Base-by-base conservation (phyloP, 2,888 invertebrate species). In the Idaea biselata region DNA sequence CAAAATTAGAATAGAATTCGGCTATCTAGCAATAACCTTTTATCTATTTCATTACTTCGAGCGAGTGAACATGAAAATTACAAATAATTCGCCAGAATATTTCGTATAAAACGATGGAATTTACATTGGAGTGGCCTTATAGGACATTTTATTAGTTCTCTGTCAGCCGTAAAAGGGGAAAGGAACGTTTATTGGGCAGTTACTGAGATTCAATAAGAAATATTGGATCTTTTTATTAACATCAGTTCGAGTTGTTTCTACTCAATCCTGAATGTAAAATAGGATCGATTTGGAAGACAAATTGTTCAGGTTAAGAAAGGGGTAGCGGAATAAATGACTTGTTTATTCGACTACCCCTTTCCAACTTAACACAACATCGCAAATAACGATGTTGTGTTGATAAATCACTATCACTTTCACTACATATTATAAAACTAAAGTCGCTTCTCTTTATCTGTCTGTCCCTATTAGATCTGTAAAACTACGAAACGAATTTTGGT, bases 141-240 rank as follows among this genome's bases (percentile, higher is more conserved):
- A 63, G 67, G 69, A 67, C 61, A 70, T 81, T 80, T 81, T 84
- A 82, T 81, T 83, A 78, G 75, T 76, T 75, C 69, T 60, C 73
- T 74, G 76, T 78, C 78, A 76, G 74, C 72, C 77, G 75, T 83
- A 77, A 81, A 79, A 73, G 74, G 66, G 65, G 59, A 65, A 72
- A 66, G 73, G 73, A 73, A 70, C 78, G 77, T 82, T 87, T 87
- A 87, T 86, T 83, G 81, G 82, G 79, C 79, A 80, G 81, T 84
- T 81, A 81, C 81, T 68, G 79, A 79, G 82, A 82, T 86, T 84
- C 82, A 85, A 86, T 84, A 82, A 79, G 80, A 77, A 80, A 82
- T 85, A 86, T 83, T 81, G 79, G 72, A 67, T 75, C 66, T 72
- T 68, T 73, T 76, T 74, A 56, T 56, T 56, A 56, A 56, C 56